These are phyloP conservation scores for Argentina silus DNA, from an alignment of 2,797 vertebrate species.

Conservation along the genomic window DNA sequence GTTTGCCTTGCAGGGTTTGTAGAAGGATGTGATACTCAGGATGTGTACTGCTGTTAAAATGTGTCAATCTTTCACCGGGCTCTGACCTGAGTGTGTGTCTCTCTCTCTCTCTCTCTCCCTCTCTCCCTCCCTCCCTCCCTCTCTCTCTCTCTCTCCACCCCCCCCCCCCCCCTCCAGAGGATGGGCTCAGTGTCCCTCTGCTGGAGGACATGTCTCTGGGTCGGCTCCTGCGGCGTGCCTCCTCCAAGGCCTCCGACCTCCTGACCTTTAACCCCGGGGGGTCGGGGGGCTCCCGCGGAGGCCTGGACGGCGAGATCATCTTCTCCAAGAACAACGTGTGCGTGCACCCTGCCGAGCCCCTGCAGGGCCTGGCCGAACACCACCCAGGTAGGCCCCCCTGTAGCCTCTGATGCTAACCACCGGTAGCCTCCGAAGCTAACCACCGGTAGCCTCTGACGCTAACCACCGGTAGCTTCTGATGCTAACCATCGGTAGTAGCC, in stretches of 20 bases:
- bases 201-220: slow-evolving; percentile 93
- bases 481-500: too few relatives aligned
- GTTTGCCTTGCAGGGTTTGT: too few relatives aligned
- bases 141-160: background rate
- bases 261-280: slow-evolving; percentile 88
- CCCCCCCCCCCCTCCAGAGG: slow-evolving; percentile 69
- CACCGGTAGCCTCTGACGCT: too few relatives aligned
- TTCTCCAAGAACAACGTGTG: slow-evolving; percentile 99
- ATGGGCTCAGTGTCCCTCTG: slow-evolving; percentile 85
- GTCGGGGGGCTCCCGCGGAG: slow-evolving; percentile 71
- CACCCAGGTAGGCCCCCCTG: slow-evolving; percentile 88
- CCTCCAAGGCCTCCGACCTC: slow-evolving; percentile 95
- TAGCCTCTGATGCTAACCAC: too few relatives aligned
- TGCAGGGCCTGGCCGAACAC: slow-evolving; percentile 89
- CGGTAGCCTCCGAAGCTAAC: too few relatives aligned
- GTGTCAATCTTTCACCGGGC: background rate
- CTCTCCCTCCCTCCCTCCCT: background rate
- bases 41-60: background rate
- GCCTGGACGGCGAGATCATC: slow-evolving; percentile 92
- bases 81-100: background rate
- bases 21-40: too few relatives aligned
- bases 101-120: background rate
- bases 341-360: slow-evolving; percentile 90
- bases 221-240: slow-evolving; percentile 95
- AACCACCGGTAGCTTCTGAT: too few relatives aligned